Evolutionary conservation across 2,113 vertebrate genomes (phyloP).

Genomic region (Vanacampus margaritifer): DNA sequence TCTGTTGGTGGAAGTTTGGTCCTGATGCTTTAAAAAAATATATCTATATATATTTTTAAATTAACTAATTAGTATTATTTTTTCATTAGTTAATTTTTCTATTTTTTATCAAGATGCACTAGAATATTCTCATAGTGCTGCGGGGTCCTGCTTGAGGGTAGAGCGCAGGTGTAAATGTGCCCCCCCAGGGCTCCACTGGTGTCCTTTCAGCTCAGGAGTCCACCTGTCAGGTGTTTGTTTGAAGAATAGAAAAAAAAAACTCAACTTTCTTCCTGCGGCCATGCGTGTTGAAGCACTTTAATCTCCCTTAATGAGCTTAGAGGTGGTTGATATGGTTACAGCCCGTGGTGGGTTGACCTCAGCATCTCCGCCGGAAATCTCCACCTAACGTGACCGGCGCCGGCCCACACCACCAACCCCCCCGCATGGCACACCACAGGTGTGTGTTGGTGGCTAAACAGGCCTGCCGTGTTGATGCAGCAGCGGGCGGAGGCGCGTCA

Average conservation of each 20-base stretch:
- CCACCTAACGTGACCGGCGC: neutral
- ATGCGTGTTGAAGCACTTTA: conserved; percentile 53
- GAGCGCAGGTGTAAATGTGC: too few species aligned
- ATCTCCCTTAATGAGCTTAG: conserved; percentile 63
- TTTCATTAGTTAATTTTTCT: too few species aligned
- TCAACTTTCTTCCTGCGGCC: conserved; percentile 1
- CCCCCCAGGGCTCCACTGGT: too few species aligned
- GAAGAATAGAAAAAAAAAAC: neutral
- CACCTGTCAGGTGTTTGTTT: neutral
- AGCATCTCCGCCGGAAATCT: conserved; percentile 7
- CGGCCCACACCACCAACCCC: neutral
- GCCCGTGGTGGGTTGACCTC: conserved; percentile 16
- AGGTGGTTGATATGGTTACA: conserved; percentile 54
- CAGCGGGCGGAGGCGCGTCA: conserved; percentile 53
- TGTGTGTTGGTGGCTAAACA: conserved; percentile 64
- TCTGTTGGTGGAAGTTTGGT: too few species aligned
- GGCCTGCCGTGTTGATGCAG: conserved; percentile 45
- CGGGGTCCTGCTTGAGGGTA: too few species aligned
- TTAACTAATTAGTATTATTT: too few species aligned
- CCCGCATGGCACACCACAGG: conserved; percentile 32
- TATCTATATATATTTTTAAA: too few species aligned
- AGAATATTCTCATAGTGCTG: too few species aligned
- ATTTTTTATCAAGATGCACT: too few species aligned
- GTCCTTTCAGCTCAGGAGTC: neutral
- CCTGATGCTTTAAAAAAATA: too few species aligned